phyloP scores from a whole-genome alignment of 2,113 vertebrate genomes.

The Chaetodon auriga region DNA sequence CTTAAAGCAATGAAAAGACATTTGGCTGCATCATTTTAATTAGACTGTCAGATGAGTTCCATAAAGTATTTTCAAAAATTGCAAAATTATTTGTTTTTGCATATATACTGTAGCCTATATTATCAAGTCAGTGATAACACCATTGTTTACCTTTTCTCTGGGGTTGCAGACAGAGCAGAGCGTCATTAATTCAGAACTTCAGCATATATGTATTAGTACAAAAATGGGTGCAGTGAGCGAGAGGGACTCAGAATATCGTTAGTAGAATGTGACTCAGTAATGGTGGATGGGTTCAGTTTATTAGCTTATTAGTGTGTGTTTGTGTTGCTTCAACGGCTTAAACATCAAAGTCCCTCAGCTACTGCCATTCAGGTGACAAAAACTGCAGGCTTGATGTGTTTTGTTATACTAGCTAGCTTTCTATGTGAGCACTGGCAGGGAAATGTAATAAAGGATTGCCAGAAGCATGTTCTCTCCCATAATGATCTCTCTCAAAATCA shows the following conservation, averaged over 20 bases:
- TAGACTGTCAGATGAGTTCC: conserved; percentile 41
- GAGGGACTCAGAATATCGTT: conserved; percentile 40
- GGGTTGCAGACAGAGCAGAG: conserved; percentile 32
- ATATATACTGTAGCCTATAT: conserved; percentile 27
- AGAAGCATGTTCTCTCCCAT: conserved; percentile 40
- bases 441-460: conserved; percentile 45
- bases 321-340: conserved; percentile 27
- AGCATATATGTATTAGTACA: conserved; percentile 45
- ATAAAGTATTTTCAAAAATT: conserved; percentile 48
- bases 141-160: conserved; percentile 53
- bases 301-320: conserved; percentile 32
- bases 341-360: conserved; percentile 46
- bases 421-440: conserved; percentile 31
- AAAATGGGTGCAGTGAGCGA: conserved; percentile 39
- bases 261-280: conserved; percentile 36
- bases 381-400: conserved; percentile 24
- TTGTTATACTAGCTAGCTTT: conserved; percentile 20
- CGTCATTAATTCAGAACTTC: conserved; percentile 61
- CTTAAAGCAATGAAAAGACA: conserved; percentile 45
- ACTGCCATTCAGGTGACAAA: conserved; percentile 25
- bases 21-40: conserved; percentile 60
- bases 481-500: conserved; percentile 46
- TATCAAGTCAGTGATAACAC: conserved; percentile 35
- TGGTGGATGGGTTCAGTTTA: conserved; percentile 40
- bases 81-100: conserved; percentile 56